Evolutionary conservation across 2,113 vertebrate genomes (phyloP), one percentile per base, ranked within the genome.

Genomic region (Gymnogyps californianus): DNA sequence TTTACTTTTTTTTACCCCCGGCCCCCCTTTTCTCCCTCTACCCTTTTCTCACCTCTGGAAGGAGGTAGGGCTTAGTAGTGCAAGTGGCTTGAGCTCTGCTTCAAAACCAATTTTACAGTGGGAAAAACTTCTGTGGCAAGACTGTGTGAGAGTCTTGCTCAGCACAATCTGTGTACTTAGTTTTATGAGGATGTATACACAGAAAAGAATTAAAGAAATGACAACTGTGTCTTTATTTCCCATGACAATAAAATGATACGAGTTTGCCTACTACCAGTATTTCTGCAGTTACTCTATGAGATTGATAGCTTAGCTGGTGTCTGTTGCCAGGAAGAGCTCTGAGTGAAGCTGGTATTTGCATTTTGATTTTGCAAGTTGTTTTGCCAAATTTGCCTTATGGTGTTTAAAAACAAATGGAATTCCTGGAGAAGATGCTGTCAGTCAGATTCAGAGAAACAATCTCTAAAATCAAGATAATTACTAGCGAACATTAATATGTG

Each of bases 351-450:
- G 77, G 29, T 24, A 16, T 92, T 93, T 82, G 46, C 61, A n/a
- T 87, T 87, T 83, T 65, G 46, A 72, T 93, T 90, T 88, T 88
- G 52, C 25, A 79, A 8, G 46, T 46, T 93, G 9, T 32, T 88
- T 90, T 92, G 58, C 83, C 75, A 72, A 52, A 52, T 92, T 92
- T 93, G 26, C 26, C 54, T 57, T 82, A 26, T 3, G 44, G 40
- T 76, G 21, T 89, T 88, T 90, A 66, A 72, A 95, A 95, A 92
- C 90, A 94, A 90, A 69, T 38, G 10, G 17, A 87, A 67, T 86
- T 90, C 42, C 25, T 44, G 62, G 54, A 58, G 57, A 92, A 88
- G 66, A 66, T 77, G 21, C 34, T 65, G 26, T 71, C 36, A 51
- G 32, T 70, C 51, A 32, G 18, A 66, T 64, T 69, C 44, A 83